Evolutionary conservation across 2,113 vertebrate genomes (phyloP).

Genomic region (Gobius niger): DNA sequence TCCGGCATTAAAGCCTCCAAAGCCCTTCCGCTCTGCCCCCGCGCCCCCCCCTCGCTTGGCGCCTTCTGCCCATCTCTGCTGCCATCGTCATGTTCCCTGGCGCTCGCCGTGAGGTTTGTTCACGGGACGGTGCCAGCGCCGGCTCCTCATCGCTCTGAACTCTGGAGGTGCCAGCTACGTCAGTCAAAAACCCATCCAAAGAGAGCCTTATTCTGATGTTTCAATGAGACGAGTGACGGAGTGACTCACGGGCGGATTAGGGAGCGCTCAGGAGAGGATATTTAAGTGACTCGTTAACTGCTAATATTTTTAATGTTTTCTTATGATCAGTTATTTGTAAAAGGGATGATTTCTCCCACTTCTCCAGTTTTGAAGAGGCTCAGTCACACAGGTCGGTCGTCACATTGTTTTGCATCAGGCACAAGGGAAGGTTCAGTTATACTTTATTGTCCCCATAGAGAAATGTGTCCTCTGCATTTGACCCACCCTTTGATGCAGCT

Average conservation of each 20-base stretch:
- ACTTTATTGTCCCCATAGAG: too few relatives aligned
- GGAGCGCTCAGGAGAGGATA: background rate
- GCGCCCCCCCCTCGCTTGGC: conserved; percentile 39
- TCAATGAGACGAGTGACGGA: conserved; percentile 21
- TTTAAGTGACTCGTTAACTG: background rate
- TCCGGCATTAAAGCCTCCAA: conserved; percentile 43
- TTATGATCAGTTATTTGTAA: too few relatives aligned
- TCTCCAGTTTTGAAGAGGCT: too few relatives aligned
- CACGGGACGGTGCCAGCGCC: conserved; percentile 35
- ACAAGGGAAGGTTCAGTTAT: too few relatives aligned
- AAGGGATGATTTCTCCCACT: too few relatives aligned
- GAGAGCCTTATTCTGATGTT: conserved; percentile 15
- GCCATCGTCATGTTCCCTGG: conserved; percentile 47
- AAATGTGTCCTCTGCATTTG: too few relatives aligned
- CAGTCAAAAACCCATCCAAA: conserved; percentile 21
- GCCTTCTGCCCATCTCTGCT: conserved; percentile 34
- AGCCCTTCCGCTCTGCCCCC: conserved; percentile 42
- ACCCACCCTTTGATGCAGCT: too few relatives aligned
- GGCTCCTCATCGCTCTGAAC: conserved; percentile 39
- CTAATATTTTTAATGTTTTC: too few relatives aligned
- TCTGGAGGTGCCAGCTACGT: conserved; percentile 40
- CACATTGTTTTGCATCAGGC: too few relatives aligned
- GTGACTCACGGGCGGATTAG: conserved; percentile 9
- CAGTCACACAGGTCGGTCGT: too few relatives aligned
- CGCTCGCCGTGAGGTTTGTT: conserved; percentile 36